Conservation (phyloP, 37 sponge, comb jelly and placozoan species). For the Lycopodina hypogea region DNA sequence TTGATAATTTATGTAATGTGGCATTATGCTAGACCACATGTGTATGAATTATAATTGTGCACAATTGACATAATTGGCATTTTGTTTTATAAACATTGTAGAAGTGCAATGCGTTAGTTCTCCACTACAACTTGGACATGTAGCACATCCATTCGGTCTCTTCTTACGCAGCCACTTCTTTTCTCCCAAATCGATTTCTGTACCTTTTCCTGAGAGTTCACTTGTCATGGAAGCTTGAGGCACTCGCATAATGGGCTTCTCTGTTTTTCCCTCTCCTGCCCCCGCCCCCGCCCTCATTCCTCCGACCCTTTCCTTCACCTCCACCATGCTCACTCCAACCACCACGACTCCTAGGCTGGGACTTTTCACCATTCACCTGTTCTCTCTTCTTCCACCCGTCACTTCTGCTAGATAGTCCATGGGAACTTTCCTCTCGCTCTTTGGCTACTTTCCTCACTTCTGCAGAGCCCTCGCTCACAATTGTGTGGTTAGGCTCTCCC, state of each 20-base stretch:
- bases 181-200: no score
- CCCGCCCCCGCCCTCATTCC: neutral
- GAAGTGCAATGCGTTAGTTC: no score
- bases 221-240: no score
- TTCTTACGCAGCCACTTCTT: no score
- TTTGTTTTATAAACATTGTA: no score
- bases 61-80: neutral
- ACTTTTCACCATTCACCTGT: neutral
- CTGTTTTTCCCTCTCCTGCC: neutral
- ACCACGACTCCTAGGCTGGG: conserved; percentile 3
- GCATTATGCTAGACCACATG: neutral
- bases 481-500: neutral
- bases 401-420: no score
- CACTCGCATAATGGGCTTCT: neutral
- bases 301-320: neutral
- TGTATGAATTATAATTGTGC: neutral
- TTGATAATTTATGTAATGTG: no score
- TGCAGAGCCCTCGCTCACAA: neutral
- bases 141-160: no score
- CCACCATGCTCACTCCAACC: neutral
- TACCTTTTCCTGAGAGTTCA: no score
- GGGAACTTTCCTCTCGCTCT: neutral
- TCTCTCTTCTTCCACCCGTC: neutral
- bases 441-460: neutral
- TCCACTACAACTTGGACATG: no score